These are phyloP conservation scores for Diabrotica virgifera DNA, from an alignment of 1,140 invertebrate genomes.

Conservation along the genomic window DNA sequence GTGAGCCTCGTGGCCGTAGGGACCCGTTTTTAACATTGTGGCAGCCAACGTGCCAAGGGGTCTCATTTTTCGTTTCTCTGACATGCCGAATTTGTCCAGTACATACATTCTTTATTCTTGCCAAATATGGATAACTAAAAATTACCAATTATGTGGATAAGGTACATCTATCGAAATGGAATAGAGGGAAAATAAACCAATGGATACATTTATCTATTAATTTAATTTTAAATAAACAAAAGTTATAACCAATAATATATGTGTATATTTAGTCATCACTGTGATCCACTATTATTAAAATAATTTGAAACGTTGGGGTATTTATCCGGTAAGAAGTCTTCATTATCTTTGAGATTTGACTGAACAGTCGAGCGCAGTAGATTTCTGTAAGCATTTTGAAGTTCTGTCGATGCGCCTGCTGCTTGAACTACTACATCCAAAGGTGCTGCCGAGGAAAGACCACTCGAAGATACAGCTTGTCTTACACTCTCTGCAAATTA, in stretches of 20 bases:
- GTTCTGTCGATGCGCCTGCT: constrained; percentile 45
- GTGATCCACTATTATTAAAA: constrained; percentile 36
- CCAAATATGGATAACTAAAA: too few relatives aligned
- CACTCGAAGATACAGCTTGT: constrained; percentile 52
- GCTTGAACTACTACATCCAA: constrained; percentile 47
- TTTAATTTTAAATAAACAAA: not conserved
- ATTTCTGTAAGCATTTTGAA: constrained; percentile 51
- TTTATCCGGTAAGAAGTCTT: constrained; percentile 52
- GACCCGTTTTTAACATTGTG: too few relatives aligned
- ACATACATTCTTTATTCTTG: too few relatives aligned
- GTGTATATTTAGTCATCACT: constrained; percentile 3
- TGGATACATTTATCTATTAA: too few relatives aligned
- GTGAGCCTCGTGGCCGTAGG: too few relatives aligned
- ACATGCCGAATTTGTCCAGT: too few relatives aligned
- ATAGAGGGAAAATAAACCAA: too few relatives aligned
- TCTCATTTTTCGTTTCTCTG: too few relatives aligned
- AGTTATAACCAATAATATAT: not conserved
- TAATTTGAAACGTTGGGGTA: constrained; percentile 54
- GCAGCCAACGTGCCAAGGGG: too few relatives aligned
- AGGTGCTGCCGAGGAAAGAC: constrained; percentile 50
- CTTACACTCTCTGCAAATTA: constrained; percentile 51
- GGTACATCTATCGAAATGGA: too few relatives aligned
- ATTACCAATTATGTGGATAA: too few relatives aligned
- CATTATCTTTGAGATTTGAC: constrained; percentile 48
- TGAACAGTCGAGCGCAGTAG: constrained; percentile 49